Evolutionary conservation across 2,888 invertebrate species (phyloP).

Genomic region (Tinea trinotella): DNA sequence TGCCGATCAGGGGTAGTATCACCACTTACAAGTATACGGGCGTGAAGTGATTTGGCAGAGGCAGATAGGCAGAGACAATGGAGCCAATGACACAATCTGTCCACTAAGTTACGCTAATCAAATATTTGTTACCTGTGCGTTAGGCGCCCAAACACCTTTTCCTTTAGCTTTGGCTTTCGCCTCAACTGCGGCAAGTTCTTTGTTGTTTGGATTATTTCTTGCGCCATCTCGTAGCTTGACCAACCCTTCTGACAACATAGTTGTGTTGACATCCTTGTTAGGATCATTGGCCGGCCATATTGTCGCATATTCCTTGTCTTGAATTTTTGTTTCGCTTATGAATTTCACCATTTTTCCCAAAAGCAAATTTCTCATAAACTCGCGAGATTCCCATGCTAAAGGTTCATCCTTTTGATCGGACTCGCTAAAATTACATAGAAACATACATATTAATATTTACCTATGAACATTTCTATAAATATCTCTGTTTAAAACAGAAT

Average conservation of each 20-base stretch:
- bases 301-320: constrained; percentile 88
- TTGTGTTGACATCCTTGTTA: constrained; percentile 84
- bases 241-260: constrained; percentile 90
- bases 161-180: constrained; percentile 90
- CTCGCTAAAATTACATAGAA: constrained; percentile 49
- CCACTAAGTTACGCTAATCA: constrained; percentile 24
- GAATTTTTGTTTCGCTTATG: constrained; percentile 85
- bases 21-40: no score
- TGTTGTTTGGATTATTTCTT: constrained; percentile 75
- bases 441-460: constrained; percentile 6
- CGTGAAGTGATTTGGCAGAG: no score
- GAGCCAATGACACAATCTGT: background rate
- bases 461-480: background rate
- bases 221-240: constrained; percentile 80
- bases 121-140: constrained; percentile 39
- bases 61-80: background rate
- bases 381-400: constrained; percentile 97
- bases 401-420: constrained; percentile 89
- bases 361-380: constrained; percentile 92
- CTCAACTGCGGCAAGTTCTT: constrained; percentile 86
- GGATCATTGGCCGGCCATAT: constrained; percentile 89
- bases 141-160: constrained; percentile 84
- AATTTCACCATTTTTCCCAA: constrained; percentile 93
- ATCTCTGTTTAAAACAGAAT: no score
- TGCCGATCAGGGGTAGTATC: no score